Evolutionary conservation across 1,140 invertebrate genomes (phyloP).

Genomic region (Dreissena rostriformis): DNA sequence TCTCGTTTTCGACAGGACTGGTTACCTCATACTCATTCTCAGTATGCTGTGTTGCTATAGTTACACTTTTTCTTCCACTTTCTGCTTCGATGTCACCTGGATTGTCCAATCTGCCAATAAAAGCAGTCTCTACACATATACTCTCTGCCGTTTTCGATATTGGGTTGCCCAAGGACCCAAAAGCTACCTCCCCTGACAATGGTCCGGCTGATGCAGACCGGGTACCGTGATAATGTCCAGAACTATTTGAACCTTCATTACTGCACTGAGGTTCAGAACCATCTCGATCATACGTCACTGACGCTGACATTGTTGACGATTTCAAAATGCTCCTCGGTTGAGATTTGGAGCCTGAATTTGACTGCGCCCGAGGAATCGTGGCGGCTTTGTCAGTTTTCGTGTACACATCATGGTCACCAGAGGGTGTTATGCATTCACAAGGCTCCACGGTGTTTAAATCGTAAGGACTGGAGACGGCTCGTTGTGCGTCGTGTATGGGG

Average conservation of each 20-base stretch:
- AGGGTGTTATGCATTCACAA: constrained; percentile 53
- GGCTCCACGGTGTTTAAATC: constrained; percentile 59
- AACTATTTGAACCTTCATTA: constrained; percentile 23
- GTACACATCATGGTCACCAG: constrained; percentile 46
- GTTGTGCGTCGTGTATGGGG: constrained; percentile 86
- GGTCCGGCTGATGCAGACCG: constrained; percentile 29
- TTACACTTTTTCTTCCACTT: constrained; percentile 56
- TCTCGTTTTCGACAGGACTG: constrained; percentile 43
- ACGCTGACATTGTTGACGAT: constrained; percentile 90
- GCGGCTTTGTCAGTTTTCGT: constrained; percentile 66
- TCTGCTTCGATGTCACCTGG: constrained; percentile 15
- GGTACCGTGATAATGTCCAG: constrained; percentile 23
- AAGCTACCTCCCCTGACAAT: constrained; percentile 13
- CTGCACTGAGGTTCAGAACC: constrained; percentile 32
- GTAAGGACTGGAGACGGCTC: constrained; percentile 92
- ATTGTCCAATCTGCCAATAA: constrained; percentile 61
- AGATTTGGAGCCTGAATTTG: constrained; percentile 60
- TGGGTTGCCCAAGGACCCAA: constrained; percentile 38
- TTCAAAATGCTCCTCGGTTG: constrained; percentile 67
- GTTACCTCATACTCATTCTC: constrained; percentile 6
- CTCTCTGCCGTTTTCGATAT: constrained; percentile 57
- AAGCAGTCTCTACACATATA: constrained; percentile 69
- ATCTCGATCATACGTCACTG: constrained; percentile 91
- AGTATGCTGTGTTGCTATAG: constrained; percentile 40
- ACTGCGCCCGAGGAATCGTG: constrained; percentile 74